Conservation (phyloP, 2,113 vertebrate genomes). For the Chloebia gouldiae region DNA sequence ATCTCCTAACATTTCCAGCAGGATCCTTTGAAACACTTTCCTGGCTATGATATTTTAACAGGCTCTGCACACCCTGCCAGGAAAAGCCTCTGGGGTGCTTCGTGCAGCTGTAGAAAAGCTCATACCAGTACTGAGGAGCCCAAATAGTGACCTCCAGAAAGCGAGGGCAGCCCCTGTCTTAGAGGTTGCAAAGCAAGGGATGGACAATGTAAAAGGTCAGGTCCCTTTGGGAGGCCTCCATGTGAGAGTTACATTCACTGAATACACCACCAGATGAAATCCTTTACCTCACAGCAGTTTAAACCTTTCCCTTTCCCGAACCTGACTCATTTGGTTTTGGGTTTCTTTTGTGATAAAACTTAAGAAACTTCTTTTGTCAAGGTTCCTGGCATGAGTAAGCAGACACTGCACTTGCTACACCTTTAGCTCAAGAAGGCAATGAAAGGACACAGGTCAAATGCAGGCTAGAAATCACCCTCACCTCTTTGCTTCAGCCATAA, state of each 20-base stretch:
- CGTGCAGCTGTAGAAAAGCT: not conserved
- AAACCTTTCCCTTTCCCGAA: not conserved
- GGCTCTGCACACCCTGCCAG: not conserved
- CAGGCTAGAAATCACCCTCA: not conserved
- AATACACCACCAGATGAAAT: not conserved
- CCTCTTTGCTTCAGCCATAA: not conserved
- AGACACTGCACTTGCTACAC: not conserved
- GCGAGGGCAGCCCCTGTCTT: not conserved
- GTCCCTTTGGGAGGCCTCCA: not conserved
- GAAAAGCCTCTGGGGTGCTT: slow-evolving; percentile 30
- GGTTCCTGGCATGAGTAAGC: not conserved
- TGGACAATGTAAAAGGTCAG: not conserved
- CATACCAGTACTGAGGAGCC: not conserved
- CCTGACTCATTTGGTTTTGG: not conserved
- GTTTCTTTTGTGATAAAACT: not conserved
- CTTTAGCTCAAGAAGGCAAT: not conserved
- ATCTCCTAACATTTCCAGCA: slow-evolving; percentile 61
- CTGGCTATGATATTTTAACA: slow-evolving; percentile 14
- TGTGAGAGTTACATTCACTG: not conserved
- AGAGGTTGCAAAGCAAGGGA: not conserved
- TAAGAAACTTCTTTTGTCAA: not conserved
- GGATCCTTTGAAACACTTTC: slow-evolving; percentile 45
- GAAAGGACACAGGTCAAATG: not conserved
- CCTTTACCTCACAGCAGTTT: not conserved
- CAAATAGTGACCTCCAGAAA: not conserved